Percentiles rank a stretch among this genome's conserved stretches.
These are phyloP conservation scores for Nephrotoma flavescens DNA, from an alignment of 2,888 invertebrate genomes.

Conservation along the genomic window DNA sequence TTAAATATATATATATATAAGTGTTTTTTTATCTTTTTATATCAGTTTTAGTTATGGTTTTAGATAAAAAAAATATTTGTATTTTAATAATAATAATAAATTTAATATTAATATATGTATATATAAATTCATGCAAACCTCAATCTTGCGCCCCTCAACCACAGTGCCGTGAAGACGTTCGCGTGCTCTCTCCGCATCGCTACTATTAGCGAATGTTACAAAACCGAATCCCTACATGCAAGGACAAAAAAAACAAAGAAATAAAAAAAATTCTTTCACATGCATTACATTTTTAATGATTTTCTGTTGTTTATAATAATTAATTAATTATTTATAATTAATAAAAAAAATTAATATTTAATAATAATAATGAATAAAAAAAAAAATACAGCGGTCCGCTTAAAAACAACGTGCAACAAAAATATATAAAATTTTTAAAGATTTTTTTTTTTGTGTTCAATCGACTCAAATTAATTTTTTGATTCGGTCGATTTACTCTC, in stretches of 20 bases:
- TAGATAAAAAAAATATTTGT: neutral
- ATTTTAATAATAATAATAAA: neutral
- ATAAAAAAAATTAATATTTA: constrained; percentile 6
- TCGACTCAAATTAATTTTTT: neutral
- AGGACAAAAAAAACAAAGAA: constrained; percentile 59
- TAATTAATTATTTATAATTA: constrained; percentile 3
- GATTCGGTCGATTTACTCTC: neutral
- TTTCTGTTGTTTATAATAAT: constrained; percentile 4
- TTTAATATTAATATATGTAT: constrained; percentile 2
- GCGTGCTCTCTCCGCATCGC: constrained; percentile 99
- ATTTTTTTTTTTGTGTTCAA: constrained; percentile 35
- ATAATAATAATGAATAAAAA: neutral
- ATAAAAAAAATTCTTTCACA: constrained; percentile 32
- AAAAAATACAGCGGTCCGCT: constrained; percentile 52
- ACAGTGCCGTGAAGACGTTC: constrained; percentile 99
- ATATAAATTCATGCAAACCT: constrained; percentile 82
- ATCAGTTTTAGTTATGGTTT: neutral
- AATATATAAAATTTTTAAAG: constrained; percentile 42
- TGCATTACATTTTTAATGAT: constrained; percentile 50
- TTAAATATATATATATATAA: neutral
- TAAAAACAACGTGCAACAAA: constrained; percentile 64
- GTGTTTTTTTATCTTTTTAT: neutral
- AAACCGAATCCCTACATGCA: constrained; percentile 99
- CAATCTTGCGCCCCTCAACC: constrained; percentile 99
- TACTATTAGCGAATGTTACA: constrained; percentile 99